Percentiles rank a stretch among this genome's conserved stretches.
Conservation (phyloP, 2,797 vertebrate genomes). For the Podarcis siculus region DNA sequence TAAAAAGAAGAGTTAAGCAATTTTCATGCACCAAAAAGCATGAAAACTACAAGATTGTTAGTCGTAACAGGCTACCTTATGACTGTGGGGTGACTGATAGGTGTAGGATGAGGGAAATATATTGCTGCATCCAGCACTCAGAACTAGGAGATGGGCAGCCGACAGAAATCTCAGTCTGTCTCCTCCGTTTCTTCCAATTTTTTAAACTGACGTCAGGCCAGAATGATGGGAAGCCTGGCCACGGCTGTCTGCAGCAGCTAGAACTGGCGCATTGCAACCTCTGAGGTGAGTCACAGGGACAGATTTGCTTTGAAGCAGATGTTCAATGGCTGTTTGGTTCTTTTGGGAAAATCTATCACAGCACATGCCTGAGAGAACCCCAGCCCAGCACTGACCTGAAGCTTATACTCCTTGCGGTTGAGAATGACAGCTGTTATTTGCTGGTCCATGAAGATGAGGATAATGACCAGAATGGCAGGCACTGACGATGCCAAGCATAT, state of each 20-base stretch:
- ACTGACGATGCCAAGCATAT: conserved; percentile 71
- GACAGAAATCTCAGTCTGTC: not conserved
- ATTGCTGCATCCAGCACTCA: not conserved
- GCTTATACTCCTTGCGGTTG: conserved; percentile 79
- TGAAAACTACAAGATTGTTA: not conserved
- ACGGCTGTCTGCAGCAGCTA: conserved; percentile 9
- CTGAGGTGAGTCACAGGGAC: not conserved
- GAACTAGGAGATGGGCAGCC: not conserved
- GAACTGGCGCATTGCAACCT: not conserved
- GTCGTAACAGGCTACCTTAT: not conserved
- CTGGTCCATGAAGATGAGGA: conserved; percentile 86
- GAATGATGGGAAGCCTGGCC: not conserved
- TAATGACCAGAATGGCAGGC: conserved; percentile 79
- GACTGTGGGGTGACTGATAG: not conserved
- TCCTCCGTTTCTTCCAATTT: not conserved
- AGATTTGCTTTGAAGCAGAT: not conserved
- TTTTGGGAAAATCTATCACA: too few species aligned
- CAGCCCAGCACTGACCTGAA: conserved; percentile 68
- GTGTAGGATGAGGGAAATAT: not conserved
- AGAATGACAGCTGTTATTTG: conserved; percentile 85
- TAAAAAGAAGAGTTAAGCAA: not conserved
- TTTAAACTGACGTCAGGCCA: not conserved
- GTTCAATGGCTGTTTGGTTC: not conserved
- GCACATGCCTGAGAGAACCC: not conserved
- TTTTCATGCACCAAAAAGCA: not conserved